Base-by-base conservation (phyloP, 2,888 invertebrate genomes). In the Eupsilia transversa region DNA sequence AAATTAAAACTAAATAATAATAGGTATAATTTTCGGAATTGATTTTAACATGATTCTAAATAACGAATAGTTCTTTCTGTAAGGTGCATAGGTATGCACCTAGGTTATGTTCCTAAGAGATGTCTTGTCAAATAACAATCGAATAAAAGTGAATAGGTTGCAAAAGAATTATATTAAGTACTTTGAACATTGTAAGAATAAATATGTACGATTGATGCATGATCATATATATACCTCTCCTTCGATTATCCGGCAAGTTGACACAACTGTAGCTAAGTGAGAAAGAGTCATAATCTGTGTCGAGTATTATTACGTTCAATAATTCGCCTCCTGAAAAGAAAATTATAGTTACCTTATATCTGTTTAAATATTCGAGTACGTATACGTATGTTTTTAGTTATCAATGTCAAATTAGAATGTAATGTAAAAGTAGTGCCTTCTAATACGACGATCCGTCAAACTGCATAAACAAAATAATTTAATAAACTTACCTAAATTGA, bases 191-290 rank as follows among this genome's bases (percentile, higher is more conserved):
- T 5, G 23, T 64, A 17, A 23, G 23, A 46, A 33, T 64, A 33
- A 33, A 49, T 3, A 17, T 33, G 1, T n/a, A 30, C 1, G 1
- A 52, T 52, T 41, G 10, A 43, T n/a, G 30, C 10, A 38, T 54
- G 27, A 33, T n/a, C 4, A 38, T 46, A 41, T 70, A 84, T 63
- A 30, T 86, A 90, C 91, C 84, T 90, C 88, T 86, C 69, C 87
- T 84, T 66, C 84, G 83, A 20, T 80, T 64, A 38, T 20, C 41
- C 23, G 46, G 61, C 10, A 96, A 89, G 84, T 97, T 94, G 0
- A 90, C 91, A 87, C 97, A 97, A 46, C 97, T 96, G 95, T 97
- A 97, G 1, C 97, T 96, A 0, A 97, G 95, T 2, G 97, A 93
- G 83, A 97, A 97, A 56, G 94, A 93, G 0, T 91, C 91, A 87